Evolutionary conservation across 2,888 invertebrate species (phyloP).

Genomic region (Microctonus hyperodae): DNA sequence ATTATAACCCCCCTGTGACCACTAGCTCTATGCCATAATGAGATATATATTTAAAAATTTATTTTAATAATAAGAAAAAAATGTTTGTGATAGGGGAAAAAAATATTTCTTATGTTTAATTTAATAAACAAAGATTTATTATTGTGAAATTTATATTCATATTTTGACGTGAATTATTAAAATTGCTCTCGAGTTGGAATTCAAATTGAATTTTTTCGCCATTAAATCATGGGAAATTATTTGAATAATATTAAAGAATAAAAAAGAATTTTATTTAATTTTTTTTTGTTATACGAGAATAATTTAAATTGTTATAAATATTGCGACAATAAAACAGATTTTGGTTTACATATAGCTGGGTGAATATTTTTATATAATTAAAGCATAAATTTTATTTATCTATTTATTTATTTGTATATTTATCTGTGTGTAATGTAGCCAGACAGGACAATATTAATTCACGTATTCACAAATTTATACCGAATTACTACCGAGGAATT

Average conservation of each 20-base stretch:
- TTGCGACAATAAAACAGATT: background rate
- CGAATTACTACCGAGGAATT: conserved; percentile 45
- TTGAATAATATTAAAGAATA: background rate
- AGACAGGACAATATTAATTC: too few species aligned
- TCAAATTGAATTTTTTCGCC: too few species aligned
- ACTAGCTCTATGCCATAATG: background rate
- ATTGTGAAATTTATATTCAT: background rate
- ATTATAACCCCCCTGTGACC: background rate
- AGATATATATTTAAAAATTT: too few species aligned
- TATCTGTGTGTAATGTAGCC: too few species aligned
- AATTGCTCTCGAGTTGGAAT: background rate
- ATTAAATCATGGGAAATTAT: conserved; percentile 23
- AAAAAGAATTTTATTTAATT: too few species aligned
- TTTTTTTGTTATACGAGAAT: background rate
- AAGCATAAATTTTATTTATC: conserved; percentile 35
- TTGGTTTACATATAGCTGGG: conserved; percentile 27
- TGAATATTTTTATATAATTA: conserved; percentile 37
- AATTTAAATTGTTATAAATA: conserved; percentile 1
- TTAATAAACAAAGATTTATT: background rate
- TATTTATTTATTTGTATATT: too few species aligned
- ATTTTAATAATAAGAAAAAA: too few species aligned
- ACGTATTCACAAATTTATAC: conserved; percentile 17
- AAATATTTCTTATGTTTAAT: background rate
- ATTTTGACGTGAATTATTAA: background rate
- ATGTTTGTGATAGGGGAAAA: background rate